Conservation (phyloP, 2,888 invertebrate species). For the Corbicula japonica region DNA sequence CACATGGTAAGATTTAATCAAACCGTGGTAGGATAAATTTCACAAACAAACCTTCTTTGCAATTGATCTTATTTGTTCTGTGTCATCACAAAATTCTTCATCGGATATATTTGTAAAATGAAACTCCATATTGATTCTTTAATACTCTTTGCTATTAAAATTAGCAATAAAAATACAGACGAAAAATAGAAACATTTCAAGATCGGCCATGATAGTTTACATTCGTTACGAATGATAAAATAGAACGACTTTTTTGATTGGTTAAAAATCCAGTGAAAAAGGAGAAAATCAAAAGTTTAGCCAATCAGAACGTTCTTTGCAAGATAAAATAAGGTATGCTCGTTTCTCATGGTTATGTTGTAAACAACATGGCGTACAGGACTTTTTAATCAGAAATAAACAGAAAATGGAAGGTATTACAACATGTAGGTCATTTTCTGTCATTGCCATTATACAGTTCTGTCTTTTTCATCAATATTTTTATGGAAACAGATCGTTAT, state of each 20-base stretch:
- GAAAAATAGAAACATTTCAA: not conserved
- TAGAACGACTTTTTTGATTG: slow-evolving; percentile 56
- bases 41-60: slow-evolving; percentile 67
- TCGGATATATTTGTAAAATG: slow-evolving; percentile 44
- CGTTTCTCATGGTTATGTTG: slow-evolving; percentile 73
- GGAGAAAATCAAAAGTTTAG: not conserved
- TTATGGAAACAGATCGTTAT: no score
- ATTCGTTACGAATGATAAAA: slow-evolving; percentile 58
- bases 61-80: slow-evolving; percentile 69
- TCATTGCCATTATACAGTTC: no score
- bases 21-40: not conserved
- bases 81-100: slow-evolving; percentile 59
- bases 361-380: slow-evolving; percentile 78
- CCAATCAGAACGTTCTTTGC: slow-evolving; percentile 63
- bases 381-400: no score
- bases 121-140: slow-evolving; percentile 44
- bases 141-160: no score
- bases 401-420: no score
- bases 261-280: slow-evolving; percentile 21
- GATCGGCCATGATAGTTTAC: slow-evolving; percentile 76
- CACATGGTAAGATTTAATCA: no score
- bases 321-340: slow-evolving; percentile 46
- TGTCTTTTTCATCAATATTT: no score
- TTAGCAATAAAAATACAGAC: no score
- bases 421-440: no score